Conservation (phyloP, 1,140 invertebrate genomes). For the Neelides sp. region DNA sequence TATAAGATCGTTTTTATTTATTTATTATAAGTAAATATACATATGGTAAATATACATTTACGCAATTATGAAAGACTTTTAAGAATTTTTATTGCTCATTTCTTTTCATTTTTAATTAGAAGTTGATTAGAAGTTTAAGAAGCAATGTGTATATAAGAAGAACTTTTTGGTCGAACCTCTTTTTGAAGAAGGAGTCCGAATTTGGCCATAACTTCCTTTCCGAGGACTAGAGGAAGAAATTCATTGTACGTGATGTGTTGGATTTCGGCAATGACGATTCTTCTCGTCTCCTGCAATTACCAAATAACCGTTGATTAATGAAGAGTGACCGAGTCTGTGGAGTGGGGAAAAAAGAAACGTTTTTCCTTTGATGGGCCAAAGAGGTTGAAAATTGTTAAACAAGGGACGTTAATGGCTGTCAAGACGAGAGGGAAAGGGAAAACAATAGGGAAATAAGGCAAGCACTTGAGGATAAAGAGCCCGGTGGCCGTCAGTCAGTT, state of each 20-base stretch:
- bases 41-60: too few species aligned
- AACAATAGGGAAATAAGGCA: too few species aligned
- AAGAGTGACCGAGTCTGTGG: too few species aligned
- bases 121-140: too few species aligned
- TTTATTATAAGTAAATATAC: too few species aligned
- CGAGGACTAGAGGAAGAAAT: conserved; percentile 82
- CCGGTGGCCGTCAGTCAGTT: too few species aligned
- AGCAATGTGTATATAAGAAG: too few species aligned
- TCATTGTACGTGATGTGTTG: conserved; percentile 92
- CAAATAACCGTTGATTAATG: conserved; percentile 5
- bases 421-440: too few species aligned
- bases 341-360: background rate
- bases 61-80: too few species aligned
- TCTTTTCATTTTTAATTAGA: too few species aligned
- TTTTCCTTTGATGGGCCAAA: background rate
- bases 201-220: conserved; percentile 85
- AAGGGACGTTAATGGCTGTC: background rate
- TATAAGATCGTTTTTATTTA: conserved; percentile 16
- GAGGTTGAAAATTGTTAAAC: background rate
- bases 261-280: conserved; percentile 76
- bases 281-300: conserved; percentile 56
- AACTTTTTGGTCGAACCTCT: conserved; percentile 44
- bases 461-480: too few species aligned
- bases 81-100: too few species aligned
- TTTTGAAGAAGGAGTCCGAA: conserved; percentile 72